Conservation (phyloP, 2,888 invertebrate genomes). For the Melinaea marsaeus region DNA sequence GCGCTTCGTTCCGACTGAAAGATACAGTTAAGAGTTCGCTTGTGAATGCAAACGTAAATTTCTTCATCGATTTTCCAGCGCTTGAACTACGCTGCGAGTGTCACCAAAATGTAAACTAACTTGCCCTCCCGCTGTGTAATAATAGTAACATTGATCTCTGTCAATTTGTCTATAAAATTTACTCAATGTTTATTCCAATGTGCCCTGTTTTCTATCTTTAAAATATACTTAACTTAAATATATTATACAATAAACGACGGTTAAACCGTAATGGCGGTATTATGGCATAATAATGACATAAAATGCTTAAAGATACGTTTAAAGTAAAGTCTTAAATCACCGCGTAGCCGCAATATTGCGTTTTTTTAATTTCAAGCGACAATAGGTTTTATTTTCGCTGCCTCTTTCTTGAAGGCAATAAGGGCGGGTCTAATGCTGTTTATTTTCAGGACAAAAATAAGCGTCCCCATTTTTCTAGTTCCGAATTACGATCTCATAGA, state of each 20-base stretch:
- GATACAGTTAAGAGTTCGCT: background rate
- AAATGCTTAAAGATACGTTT: constrained; percentile 26
- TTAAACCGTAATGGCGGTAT: constrained; percentile 9
- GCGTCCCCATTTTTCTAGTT: constrained; percentile 51
- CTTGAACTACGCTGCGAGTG: background rate
- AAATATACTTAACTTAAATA: constrained; percentile 11
- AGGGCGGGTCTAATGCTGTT: constrained; percentile 35
- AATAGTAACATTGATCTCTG: background rate
- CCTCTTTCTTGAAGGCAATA: constrained; percentile 26
- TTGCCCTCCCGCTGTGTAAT: background rate
- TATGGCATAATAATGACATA: constrained; percentile 15
- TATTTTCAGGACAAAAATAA: constrained; percentile 57
- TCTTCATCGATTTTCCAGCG: constrained; percentile 5
- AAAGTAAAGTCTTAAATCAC: constrained; percentile 49
- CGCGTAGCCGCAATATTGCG: constrained; percentile 45
- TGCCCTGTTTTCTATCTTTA: background rate
- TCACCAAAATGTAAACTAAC: background rate
- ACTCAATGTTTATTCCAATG: background rate
- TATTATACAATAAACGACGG: constrained; percentile 18
- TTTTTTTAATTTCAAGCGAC: constrained; percentile 53
- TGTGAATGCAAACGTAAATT: constrained; percentile 2
- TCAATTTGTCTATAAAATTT: background rate
- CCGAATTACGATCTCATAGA: constrained; percentile 60
- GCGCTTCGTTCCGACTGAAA: background rate
- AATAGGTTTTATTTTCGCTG: constrained; percentile 44